Conservation (phyloP, 1,140 invertebrate species). For the Drosophila asahinai region DNA sequence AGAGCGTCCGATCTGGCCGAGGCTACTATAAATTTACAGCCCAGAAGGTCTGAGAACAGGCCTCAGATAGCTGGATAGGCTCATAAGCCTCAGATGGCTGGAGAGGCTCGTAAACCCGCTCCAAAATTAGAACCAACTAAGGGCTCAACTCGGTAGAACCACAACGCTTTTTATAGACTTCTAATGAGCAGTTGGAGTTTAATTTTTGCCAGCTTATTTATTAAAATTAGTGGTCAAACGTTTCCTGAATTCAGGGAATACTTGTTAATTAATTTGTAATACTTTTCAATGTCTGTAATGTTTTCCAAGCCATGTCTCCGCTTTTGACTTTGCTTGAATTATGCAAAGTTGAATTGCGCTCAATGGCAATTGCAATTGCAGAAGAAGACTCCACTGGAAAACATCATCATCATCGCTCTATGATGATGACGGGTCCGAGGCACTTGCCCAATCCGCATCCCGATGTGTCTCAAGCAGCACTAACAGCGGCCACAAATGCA, state of each 20-base stretch:
- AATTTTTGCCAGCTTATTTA: not conserved
- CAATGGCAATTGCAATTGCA: conserved; percentile 55
- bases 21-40: conserved; percentile 27
- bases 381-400: not conserved
- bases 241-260: not conserved
- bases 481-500: conserved; percentile 56
- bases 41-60: not conserved
- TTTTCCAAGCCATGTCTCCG: conserved; percentile 4
- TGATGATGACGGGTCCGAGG: conserved; percentile 18
- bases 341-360: conserved; percentile 46
- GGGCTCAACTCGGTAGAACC: not conserved
- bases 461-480: conserved; percentile 54
- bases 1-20: conserved; percentile 2
- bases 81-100: not conserved
- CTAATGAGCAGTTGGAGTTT: not conserved
- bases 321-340: conserved; percentile 44
- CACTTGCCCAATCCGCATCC: conserved; percentile 56
- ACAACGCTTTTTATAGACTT: not conserved
- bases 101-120: not conserved
- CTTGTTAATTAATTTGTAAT: not conserved
- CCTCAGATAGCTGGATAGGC: not conserved
- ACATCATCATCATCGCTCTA: conserved; percentile 37
- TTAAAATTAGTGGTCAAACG: not conserved
- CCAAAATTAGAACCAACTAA: not conserved
- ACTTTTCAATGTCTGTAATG: too few species aligned